These are phyloP conservation scores for Miichthys miiuy DNA, from an alignment of 2,797 vertebrate genomes.

Conservation along the genomic window DNA sequence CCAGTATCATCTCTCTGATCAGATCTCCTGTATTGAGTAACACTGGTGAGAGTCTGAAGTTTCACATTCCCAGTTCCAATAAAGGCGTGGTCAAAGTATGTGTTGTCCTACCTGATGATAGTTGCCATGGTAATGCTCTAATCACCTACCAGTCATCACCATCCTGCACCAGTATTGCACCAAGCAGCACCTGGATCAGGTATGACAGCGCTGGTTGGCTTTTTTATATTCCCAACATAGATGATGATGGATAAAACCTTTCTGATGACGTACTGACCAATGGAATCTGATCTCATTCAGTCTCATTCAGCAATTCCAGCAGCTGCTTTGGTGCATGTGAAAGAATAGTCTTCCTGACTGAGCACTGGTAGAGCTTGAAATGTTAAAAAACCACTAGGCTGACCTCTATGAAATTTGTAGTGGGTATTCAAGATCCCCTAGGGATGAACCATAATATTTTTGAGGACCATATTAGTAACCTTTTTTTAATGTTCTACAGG, in stretches of 20 bases:
- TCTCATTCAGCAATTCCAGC: too few species aligned
- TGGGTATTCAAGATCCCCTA: too few species aligned
- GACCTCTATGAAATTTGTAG: too few species aligned
- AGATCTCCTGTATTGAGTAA: conserved; percentile 87
- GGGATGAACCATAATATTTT: too few species aligned
- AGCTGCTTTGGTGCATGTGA: too few species aligned
- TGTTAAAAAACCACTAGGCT: too few species aligned
- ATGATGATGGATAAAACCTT: too few species aligned
- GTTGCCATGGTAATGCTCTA: conserved; percentile 78
- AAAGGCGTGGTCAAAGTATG: conserved; percentile 88
- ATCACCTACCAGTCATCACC: conserved; percentile 88
- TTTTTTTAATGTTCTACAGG: not conserved
- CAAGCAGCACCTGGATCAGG: conserved; percentile 90
- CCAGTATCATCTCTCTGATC: not conserved
- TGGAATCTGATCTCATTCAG: too few species aligned
- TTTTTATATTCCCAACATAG: too few species aligned
- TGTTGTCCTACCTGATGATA: conserved; percentile 82
- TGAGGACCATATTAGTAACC: not conserved
- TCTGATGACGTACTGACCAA: too few species aligned
- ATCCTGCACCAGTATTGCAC: conserved; percentile 82
- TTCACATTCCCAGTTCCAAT: conserved; percentile 86
- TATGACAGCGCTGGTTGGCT: conserved; percentile 48
- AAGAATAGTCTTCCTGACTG: too few species aligned
- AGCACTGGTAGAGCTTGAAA: not conserved
- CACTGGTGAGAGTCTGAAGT: conserved; percentile 83